Evolutionary conservation across 2,888 invertebrate genomes (phyloP), one percentile per base, ranked within the genome.

Genomic region (Pedicia rivosa): DNA sequence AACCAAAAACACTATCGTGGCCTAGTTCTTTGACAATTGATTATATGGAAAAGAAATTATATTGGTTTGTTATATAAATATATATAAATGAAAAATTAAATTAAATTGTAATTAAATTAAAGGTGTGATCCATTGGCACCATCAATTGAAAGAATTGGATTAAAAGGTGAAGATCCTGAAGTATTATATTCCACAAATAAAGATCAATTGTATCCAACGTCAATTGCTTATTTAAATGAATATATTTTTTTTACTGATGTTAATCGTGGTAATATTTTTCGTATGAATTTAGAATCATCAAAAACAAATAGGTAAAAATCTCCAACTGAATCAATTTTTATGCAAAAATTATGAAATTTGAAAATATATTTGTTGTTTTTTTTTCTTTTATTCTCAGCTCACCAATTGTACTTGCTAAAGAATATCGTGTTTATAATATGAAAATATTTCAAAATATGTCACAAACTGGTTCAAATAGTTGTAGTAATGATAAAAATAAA

Each of bases 11-110:
- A 5, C 29, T 28, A 14, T 68, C 70, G 50, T 83, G 81, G 80
- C 84, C 86, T 4, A 75, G 72, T 50, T 83, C 84, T 8, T 65
- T 87, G 35, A 74, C 74, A 4, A 62, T 79, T n/a, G 78, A 77
- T 50, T 59, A 63, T 15, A 55, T 59, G 10, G 62, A 60, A 7
- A 67, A 66, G 31, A 62, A 63, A 35, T 50, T 78, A 25, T 78
- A 74, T 52, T 78, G 77, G 74, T n/a, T n/a, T 55, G 42, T 29
- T 36, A 33, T 17, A 19, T 30, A 29, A 14, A 27, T 5, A 33
- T 33, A 15, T 31, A 36, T 13, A 35, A 30, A 14, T 34, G 35
- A 24, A 24, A 38, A 15, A n/a, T n/a, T n/a, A n/a, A n/a, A n/a
- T n/a, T n/a, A n/a, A n/a, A n/a, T n/a, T n/a, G n/a, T n/a, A n/a